Conservation (phyloP, 2,888 invertebrate genomes). For the Didymodactylos carnosus region DNA sequence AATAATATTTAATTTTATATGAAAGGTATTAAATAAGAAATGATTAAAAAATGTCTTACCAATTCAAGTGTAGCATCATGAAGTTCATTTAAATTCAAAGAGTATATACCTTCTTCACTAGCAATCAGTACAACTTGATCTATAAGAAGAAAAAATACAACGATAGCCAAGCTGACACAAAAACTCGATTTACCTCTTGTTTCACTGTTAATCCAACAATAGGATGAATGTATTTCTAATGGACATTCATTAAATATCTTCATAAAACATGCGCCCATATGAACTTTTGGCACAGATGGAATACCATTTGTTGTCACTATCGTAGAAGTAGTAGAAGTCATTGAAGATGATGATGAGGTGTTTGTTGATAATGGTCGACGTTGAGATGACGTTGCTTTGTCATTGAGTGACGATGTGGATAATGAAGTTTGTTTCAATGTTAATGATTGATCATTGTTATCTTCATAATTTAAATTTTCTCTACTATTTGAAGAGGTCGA, state of each 20-base stretch:
- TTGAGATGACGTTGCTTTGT: too few species aligned
- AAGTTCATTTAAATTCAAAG: conserved; percentile 80
- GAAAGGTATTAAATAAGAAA: conserved; percentile 17
- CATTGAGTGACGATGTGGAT: too few species aligned
- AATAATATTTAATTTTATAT: conserved; percentile 14
- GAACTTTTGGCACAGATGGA: conserved; percentile 85
- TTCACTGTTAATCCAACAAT: conserved; percentile 94
- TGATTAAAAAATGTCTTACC: too few species aligned
- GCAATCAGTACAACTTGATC: conserved; percentile 87
- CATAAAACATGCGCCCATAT: conserved; percentile 85
- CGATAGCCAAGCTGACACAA: conserved; percentile 1
- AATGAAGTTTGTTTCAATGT: not conserved
- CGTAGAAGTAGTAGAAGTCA: too few species aligned
- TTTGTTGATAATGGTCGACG: too few species aligned
- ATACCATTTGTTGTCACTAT: too few species aligned
- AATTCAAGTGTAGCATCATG: conserved; percentile 92
- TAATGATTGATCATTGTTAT: not conserved
- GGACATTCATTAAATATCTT: conserved; percentile 93
- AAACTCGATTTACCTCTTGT: conserved; percentile 48
- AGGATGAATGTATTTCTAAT: conserved; percentile 79
- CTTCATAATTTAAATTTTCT: too few species aligned
- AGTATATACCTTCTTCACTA: conserved; percentile 93
- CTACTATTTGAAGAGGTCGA: too few species aligned
- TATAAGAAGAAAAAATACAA: conserved; percentile 17
- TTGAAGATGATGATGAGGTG: too few species aligned